Base-by-base conservation (phyloP, 2,113 vertebrate genomes). In the Austrofundulus limnaeus region DNA sequence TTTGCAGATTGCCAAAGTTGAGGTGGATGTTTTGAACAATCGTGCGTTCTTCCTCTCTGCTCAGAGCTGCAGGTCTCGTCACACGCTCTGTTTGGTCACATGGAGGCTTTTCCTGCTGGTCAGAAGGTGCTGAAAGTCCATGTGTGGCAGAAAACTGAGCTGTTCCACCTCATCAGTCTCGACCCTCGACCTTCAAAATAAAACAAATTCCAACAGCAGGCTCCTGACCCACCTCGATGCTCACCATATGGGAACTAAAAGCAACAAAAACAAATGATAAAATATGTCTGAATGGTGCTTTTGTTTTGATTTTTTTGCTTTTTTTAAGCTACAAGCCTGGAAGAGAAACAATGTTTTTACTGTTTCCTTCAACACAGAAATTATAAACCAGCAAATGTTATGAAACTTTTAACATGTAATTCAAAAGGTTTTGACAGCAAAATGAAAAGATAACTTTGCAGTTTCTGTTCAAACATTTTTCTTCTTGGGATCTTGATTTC, bases 231-330 rank as follows among this genome's bases (percentile, higher is more conserved):
- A 23, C 15, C 28, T 70, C 57, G 9, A 2, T 2, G 14, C 13
- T 58, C 61, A 8, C 60, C 57, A 58, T 70, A 64, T 81, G 64
- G 66, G 54, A 41, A 70, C 39, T 56, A 53, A 39, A 71, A 57
- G 3, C 28, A 34, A 34, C 62, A 70, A 58, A 15, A 17, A 8
- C 20, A 14, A 2, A 3, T 38, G 0, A 2, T 20, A 74, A 69
- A 57, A 61, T 4, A 19, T 0, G 28, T 46, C 53, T 81, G 58
- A 87, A 83, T 68, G 58, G 45, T 12, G 23, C 16, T 70, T 68
- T 50, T 85, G 83, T 87, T 77, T n/a, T n/a, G n/a, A n/a, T n/a
- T n/a, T n/a, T 37, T 6, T 13, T 28, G 2, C 15, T n/a, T n/a
- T n/a, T n/a, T n/a, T n/a, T n/a, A n/a, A n/a, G n/a, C 17, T 43